Evolutionary conservation across 2,888 invertebrate species (phyloP).

Genomic region (Malacosoma neustria): DNA sequence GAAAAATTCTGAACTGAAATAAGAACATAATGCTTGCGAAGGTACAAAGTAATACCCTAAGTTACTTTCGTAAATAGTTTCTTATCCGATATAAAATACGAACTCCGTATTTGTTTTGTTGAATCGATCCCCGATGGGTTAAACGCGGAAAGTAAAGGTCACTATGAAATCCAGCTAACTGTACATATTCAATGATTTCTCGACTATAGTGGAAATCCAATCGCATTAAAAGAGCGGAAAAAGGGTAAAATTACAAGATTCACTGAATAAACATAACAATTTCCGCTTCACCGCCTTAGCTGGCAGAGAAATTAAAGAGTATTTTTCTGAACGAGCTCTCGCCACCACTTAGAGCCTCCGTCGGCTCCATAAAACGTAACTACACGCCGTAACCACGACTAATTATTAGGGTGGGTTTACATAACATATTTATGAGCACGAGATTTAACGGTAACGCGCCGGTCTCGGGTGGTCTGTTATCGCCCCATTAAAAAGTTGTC

Average conservation of each 20-base stretch:
- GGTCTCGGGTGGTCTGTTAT: slow-evolving; percentile 72
- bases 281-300: slow-evolving; percentile 59
- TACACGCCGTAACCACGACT: slow-evolving; percentile 67
- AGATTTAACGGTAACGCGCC: slow-evolving; percentile 62
- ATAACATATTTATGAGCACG: slow-evolving; percentile 72
- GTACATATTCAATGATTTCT: slow-evolving; percentile 53
- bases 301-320: slow-evolving; percentile 65
- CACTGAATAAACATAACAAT: slow-evolving; percentile 62
- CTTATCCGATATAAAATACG: slow-evolving; percentile 11
- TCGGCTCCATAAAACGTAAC: slow-evolving; percentile 68
- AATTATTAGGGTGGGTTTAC: slow-evolving; percentile 74
- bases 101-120: slow-evolving; percentile 18
- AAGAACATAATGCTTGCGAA: slow-evolving; percentile 10
- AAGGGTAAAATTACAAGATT: slow-evolving; percentile 49
- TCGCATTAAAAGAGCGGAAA: slow-evolving; percentile 54
- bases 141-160: slow-evolving; percentile 36
- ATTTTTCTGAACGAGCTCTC: slow-evolving; percentile 56
- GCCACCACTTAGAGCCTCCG: slow-evolving; percentile 43
- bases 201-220: slow-evolving; percentile 45
- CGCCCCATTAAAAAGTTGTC: slow-evolving; percentile 71
- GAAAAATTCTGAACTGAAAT: slow-evolving; percentile 3
- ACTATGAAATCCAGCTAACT: slow-evolving; percentile 32
- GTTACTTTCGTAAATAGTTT: background rate
- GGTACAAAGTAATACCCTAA: slow-evolving; percentile 3
- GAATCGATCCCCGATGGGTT: slow-evolving; percentile 18